Evolutionary conservation across 2,888 invertebrate genomes (phyloP).

Genomic region (Temnothorax ravouxi): DNA sequence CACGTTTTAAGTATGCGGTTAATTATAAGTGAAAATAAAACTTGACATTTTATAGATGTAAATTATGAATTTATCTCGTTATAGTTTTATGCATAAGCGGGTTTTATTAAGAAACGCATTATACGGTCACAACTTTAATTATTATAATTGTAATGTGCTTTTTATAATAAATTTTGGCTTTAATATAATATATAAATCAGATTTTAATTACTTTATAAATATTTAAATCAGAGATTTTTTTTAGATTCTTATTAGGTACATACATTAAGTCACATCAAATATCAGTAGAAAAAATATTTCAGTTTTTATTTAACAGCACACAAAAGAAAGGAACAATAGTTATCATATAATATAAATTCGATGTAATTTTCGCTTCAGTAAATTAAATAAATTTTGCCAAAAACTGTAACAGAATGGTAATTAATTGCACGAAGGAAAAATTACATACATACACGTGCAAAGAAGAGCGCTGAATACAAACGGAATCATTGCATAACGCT

Average conservation of each 20-base stretch:
- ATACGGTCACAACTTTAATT: not conserved
- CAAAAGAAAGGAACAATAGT: not conserved
- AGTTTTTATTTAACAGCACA: not conserved
- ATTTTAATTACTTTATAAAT: slow-evolving; percentile 2
- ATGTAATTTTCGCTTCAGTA: not conserved
- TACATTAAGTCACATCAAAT: not conserved
- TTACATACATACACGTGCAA: slow-evolving; percentile 9
- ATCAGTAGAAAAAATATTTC: not conserved
- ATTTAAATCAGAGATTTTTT: slow-evolving; percentile 4
- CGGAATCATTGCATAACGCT: slow-evolving; percentile 37
- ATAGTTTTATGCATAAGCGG: not conserved
- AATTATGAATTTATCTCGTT: not conserved
- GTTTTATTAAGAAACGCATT: not conserved
- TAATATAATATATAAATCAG: not conserved
- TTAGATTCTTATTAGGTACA: not conserved
- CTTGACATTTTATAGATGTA: not conserved
- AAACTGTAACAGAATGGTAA: slow-evolving; percentile 3
- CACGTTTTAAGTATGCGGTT: not conserved
- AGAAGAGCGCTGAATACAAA: slow-evolving; percentile 35
- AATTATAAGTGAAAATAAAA: not conserved
- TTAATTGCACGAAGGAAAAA: not conserved
- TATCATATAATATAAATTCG: not conserved
- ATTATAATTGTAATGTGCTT: not conserved
- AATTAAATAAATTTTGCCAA: slow-evolving; percentile 18
- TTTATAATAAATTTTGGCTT: not conserved